Percentiles rank a stretch among this genome's conserved stretches.
Evolutionary conservation across 2,888 invertebrate species (phyloP).

Genomic region (Drosophila setosimentum): DNA sequence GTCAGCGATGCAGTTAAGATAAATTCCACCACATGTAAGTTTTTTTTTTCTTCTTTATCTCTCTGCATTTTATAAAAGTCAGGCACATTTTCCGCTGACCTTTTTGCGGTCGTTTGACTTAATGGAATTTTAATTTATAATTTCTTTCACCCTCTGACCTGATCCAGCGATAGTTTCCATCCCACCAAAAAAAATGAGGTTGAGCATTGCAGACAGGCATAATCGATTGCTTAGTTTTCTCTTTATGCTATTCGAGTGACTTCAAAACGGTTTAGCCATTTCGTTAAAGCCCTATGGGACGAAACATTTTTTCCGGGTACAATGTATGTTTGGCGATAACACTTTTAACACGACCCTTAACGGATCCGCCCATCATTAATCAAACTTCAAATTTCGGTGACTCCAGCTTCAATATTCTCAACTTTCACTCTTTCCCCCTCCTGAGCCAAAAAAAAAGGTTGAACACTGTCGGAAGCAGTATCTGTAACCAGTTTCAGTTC

Average conservation of each 20-base stretch:
- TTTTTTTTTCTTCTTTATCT: neutral
- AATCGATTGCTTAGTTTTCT: neutral
- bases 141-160: conserved; percentile 44
- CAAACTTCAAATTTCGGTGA: neutral
- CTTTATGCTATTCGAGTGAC: neutral
- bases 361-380: neutral
- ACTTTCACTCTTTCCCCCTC: neutral
- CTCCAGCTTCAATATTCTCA: neutral
- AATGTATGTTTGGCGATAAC: neutral
- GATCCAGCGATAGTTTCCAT: neutral
- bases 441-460: neutral
- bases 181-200: neutral
- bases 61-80: conserved; percentile 2
- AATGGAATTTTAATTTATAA: conserved; percentile 70
- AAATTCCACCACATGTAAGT: conserved; percentile 18
- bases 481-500: neutral
- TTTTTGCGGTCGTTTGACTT: conserved; percentile 64
- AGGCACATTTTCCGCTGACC: conserved; percentile 7
- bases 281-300: neutral
- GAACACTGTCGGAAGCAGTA: neutral
- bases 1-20: conserved; percentile 18
- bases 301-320: neutral
- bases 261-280: neutral
- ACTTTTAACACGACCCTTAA: neutral
- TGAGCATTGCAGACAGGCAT: neutral